Evolutionary conservation across 37 sponge, comb jelly and placozoan genomes (phyloP).

Genomic region (Halichondria panicea): DNA sequence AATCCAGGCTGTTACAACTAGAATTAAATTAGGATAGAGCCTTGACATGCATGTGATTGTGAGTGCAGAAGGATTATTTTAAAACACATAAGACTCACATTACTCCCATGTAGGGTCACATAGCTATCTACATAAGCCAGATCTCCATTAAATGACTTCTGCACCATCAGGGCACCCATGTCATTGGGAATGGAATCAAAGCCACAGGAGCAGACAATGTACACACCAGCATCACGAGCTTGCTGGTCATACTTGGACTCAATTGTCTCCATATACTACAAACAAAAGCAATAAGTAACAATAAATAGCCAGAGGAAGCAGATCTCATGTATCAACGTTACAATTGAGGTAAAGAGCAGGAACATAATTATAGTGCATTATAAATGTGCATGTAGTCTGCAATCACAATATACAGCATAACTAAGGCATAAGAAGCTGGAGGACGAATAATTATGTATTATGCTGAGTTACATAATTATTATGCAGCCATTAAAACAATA

Average conservation of each 20-base stretch:
- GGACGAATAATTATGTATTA: too few species aligned
- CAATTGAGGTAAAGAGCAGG: background rate
- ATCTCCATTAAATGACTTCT: slow-evolving; percentile 63
- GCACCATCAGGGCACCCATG: slow-evolving; percentile 67
- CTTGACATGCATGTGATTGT: background rate
- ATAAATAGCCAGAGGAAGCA: background rate
- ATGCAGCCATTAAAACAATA: too few species aligned
- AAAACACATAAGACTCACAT: background rate
- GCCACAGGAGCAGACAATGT: slow-evolving; percentile 86
- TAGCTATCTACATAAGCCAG: slow-evolving; percentile 73
- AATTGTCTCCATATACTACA: slow-evolving; percentile 76
- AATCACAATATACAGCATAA: too few species aligned
- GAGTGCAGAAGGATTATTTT: background rate
- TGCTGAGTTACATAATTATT: too few species aligned
- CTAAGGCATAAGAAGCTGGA: too few species aligned
- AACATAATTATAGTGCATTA: too few species aligned
- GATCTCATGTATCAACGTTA: background rate
- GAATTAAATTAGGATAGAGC: background rate
- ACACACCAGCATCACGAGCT: slow-evolving; percentile 79
- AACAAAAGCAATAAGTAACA: background rate
- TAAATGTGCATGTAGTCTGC: too few species aligned
- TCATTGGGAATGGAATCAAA: slow-evolving; percentile 94
- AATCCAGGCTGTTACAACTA: too few species aligned
- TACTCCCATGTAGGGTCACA: slow-evolving; percentile 18
- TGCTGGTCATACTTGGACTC: slow-evolving; percentile 57